phyloP scores from a whole-genome alignment of 30 jellyfish, hydroid and myxozoan species.

The Turritopsis rubra region DNA sequence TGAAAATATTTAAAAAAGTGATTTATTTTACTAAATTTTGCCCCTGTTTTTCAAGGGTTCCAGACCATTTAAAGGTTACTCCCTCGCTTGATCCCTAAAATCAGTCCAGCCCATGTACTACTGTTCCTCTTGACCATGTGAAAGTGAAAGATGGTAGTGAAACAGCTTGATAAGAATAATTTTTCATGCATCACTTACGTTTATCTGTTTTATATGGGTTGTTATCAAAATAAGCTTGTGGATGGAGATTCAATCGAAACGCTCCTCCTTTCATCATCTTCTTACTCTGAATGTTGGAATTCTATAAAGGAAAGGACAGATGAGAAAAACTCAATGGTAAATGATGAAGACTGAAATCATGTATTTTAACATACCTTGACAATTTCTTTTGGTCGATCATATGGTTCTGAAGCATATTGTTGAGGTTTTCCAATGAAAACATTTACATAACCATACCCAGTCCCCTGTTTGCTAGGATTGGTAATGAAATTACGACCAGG shows the following conservation, averaged over 20 bases:
- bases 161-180: too few relatives aligned
- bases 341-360: too few relatives aligned
- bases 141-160: too few relatives aligned
- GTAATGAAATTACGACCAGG: constrained; percentile 87
- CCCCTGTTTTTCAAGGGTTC: too few relatives aligned
- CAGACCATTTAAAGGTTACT: too few relatives aligned
- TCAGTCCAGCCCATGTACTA: too few relatives aligned
- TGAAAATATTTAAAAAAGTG: too few relatives aligned
- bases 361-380: constrained; percentile 9
- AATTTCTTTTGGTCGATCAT: constrained; percentile 78
- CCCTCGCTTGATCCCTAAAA: too few relatives aligned
- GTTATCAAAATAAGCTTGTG: constrained; percentile 62
- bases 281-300: constrained; percentile 48
- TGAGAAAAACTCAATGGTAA: not conserved
- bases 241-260: constrained; percentile 68
- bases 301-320: constrained; percentile 19
- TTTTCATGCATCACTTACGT: constrained; percentile 50
- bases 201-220: constrained; percentile 89
- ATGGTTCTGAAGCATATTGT: constrained; percentile 79
- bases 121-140: too few relatives aligned
- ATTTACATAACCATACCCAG: constrained; percentile 95
- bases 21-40: too few relatives aligned
- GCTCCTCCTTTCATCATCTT: constrained; percentile 72
- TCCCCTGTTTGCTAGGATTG: constrained; percentile 79
- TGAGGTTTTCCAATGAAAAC: constrained; percentile 91